These are phyloP conservation scores for Pygocentrus nattereri DNA, from an alignment of 2,797 vertebrate species.

Conservation along the genomic window DNA sequence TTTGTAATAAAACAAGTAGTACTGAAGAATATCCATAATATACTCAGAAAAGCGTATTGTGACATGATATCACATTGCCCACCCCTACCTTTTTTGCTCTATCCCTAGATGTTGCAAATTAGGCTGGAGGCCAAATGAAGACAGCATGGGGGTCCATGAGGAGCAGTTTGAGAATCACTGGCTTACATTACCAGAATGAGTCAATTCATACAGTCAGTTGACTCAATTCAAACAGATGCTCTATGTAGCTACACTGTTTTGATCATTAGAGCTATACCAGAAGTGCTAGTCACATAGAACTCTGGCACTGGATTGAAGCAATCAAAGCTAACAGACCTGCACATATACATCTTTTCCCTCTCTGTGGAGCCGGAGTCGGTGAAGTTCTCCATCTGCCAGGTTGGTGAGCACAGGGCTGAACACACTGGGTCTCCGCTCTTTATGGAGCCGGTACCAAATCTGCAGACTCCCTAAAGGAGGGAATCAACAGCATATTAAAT, in stretches of 20 bases:
- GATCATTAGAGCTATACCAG: neutral
- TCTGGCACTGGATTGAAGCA: neutral
- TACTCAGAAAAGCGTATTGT: too few relatives aligned
- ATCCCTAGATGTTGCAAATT: too few relatives aligned
- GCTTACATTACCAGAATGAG: too few relatives aligned
- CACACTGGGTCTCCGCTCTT: conserved; percentile 78
- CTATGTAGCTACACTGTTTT: neutral
- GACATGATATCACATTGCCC: too few relatives aligned
- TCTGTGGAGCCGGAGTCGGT: conserved; percentile 83
- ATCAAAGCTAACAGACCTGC: conserved; percentile 75
- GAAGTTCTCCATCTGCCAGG: conserved; percentile 83
- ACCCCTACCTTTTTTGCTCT: too few relatives aligned
- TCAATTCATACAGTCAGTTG: too few relatives aligned
- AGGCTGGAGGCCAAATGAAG: too few relatives aligned
- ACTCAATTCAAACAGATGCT: neutral
- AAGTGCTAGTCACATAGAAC: neutral
- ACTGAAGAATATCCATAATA: too few relatives aligned
- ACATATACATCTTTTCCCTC: conserved; percentile 82
- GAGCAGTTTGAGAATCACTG: too few relatives aligned
- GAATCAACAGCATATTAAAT: conserved; percentile 12
- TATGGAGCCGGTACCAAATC: conserved; percentile 82
- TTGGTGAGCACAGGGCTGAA: conserved; percentile 81
- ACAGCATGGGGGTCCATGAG: too few relatives aligned
- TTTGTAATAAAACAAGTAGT: too few relatives aligned
- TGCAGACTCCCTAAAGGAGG: conserved; percentile 85